A percentile compares a stretch with the other conserved stretches of the same genome.
Conservation (phyloP, 2,797 vertebrate species). For the Smutsia temminckii region DNA sequence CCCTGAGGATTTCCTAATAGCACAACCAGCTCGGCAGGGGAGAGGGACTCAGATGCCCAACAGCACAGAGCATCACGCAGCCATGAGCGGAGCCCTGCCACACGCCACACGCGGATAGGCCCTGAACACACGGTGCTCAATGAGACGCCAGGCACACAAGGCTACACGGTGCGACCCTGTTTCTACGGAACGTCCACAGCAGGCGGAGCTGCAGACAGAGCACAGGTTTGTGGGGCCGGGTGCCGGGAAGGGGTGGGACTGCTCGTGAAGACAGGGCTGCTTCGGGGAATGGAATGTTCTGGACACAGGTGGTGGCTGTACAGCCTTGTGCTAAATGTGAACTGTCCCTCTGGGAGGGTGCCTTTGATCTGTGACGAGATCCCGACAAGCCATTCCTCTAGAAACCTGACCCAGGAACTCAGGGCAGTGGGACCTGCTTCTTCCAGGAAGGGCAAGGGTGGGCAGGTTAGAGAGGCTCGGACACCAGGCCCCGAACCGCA, state of each 20-base stretch:
- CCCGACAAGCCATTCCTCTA: background rate
- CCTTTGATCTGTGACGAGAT: background rate
- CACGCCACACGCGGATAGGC: fast-evolving
- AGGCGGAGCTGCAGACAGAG: fast-evolving
- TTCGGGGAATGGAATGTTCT: background rate
- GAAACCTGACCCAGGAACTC: background rate
- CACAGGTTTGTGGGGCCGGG: fast-evolving
- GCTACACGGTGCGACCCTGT: background rate
- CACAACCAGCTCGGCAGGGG: too few relatives aligned
- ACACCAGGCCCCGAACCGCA: too few relatives aligned
- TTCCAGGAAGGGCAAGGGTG: too few relatives aligned
- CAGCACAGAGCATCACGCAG: too few relatives aligned
- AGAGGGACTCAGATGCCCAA: too few relatives aligned
- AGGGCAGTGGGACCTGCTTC: too few relatives aligned
- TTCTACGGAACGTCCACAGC: background rate
- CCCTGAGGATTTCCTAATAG: too few relatives aligned
- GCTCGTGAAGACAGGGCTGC: background rate
- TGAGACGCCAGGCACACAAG: background rate
- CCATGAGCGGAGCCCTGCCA: too few relatives aligned
- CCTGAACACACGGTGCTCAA: background rate
- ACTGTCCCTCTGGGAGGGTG: background rate
- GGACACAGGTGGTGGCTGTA: too few relatives aligned
- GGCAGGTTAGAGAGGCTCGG: too few relatives aligned
- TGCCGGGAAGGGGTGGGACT: background rate
- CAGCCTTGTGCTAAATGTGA: background rate